Conservation (phyloP, 2,888 invertebrate genomes). For the Agelastica alni region DNA sequence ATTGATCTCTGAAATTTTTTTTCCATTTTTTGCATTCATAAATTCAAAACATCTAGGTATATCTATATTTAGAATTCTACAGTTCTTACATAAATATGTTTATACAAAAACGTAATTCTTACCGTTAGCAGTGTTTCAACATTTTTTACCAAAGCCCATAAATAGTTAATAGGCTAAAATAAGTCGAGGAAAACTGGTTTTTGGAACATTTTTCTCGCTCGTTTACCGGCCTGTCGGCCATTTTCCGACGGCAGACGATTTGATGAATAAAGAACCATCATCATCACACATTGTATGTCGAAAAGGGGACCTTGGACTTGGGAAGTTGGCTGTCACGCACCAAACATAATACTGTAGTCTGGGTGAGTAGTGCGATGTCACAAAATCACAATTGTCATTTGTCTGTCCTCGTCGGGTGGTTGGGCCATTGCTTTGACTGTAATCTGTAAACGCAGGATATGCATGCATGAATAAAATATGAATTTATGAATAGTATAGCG, state of each 20-base stretch:
- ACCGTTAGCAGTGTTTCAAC: too few species aligned
- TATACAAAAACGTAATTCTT: too few species aligned
- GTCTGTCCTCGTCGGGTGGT: constrained; percentile 46
- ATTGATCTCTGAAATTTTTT: too few species aligned
- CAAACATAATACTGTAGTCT: constrained; percentile 49
- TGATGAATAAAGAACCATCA: constrained; percentile 21
- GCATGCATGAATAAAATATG: constrained; percentile 25
- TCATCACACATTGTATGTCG: constrained; percentile 23
- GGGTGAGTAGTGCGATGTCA: constrained; percentile 49
- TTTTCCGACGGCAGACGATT: constrained; percentile 28
- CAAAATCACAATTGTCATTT: constrained; percentile 52
- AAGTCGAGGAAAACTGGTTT: constrained; percentile 16
- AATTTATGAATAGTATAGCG: too few species aligned
- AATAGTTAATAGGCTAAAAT: constrained; percentile 6
- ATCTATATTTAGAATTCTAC: too few species aligned
- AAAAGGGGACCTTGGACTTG: constrained; percentile 28
- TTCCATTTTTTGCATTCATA: too few species aligned
- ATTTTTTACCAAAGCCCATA: too few species aligned
- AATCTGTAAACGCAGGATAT: constrained; percentile 19
- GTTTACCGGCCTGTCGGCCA: constrained; percentile 3
- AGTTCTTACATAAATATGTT: too few species aligned
- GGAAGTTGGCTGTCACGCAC: constrained; percentile 47
- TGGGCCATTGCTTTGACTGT: constrained; percentile 40
- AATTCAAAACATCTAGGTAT: too few species aligned
- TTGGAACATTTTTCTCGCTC: background rate